Conservation (phyloP, 92 coral and sea anemone species). For the Zoanthus gigantus region DNA sequence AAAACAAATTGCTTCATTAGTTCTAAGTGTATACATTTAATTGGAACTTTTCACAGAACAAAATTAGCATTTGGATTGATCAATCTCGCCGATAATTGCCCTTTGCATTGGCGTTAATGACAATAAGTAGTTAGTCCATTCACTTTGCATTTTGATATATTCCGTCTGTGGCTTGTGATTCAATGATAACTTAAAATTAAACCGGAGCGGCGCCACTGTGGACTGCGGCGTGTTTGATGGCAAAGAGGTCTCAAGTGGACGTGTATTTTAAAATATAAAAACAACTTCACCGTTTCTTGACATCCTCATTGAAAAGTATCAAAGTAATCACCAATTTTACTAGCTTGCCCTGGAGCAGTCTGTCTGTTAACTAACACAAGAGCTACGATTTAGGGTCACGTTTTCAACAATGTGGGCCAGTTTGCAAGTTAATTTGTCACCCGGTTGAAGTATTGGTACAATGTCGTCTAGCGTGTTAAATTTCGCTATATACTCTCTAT, state of each 20-base stretch:
- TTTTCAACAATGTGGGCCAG: neutral
- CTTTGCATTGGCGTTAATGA: slow-evolving; percentile 61
- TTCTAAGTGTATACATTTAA: slow-evolving; percentile 64
- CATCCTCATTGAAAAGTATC: slow-evolving; percentile 42
- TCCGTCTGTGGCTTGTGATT: slow-evolving; percentile 35
- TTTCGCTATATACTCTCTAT: neutral
- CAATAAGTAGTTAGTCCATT: slow-evolving; percentile 40
- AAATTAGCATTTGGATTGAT: slow-evolving; percentile 68
- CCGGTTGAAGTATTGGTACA: neutral
- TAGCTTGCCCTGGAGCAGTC: slow-evolving; percentile 24
- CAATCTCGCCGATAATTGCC: slow-evolving; percentile 60
- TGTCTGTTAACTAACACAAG: neutral
- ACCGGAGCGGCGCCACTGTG: slow-evolving; percentile 34
- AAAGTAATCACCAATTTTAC: slow-evolving; percentile 1
- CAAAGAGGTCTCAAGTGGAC: slow-evolving; percentile 50
- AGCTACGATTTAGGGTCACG: neutral
- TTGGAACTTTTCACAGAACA: slow-evolving; percentile 66
- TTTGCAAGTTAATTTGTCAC: neutral
- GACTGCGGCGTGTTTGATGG: slow-evolving; percentile 44
- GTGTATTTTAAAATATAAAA: slow-evolving; percentile 30
- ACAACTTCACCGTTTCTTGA: slow-evolving; percentile 45
- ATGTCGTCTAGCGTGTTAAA: slow-evolving; percentile 6
- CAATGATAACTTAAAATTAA: slow-evolving; percentile 21
- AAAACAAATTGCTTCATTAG: slow-evolving; percentile 71
- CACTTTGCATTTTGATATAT: slow-evolving; percentile 23